Conservation (phyloP, 1,140 invertebrate species). For the Helicoverpa armigera region DNA sequence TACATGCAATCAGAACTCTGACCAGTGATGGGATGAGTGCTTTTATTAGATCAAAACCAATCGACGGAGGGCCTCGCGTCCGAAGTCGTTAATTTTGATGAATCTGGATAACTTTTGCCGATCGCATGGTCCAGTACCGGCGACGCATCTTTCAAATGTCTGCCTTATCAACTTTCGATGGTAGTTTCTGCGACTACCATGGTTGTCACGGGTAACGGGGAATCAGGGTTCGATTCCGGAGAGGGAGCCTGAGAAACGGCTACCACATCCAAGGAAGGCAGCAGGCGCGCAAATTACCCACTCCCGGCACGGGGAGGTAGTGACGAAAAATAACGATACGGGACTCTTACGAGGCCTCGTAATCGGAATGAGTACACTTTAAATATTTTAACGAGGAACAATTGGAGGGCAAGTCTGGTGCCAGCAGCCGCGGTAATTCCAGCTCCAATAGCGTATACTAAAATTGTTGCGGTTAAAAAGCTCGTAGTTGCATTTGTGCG, state of each 20-base stretch:
- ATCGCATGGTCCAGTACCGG: slow-evolving; percentile 92
- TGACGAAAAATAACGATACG: slow-evolving; percentile 96
- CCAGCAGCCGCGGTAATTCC: slow-evolving; percentile 97
- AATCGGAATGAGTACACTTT: slow-evolving; percentile 96
- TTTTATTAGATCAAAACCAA: slow-evolving; percentile 89
- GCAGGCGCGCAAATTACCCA: slow-evolving; percentile 96
- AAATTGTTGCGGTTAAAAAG: slow-evolving; percentile 94
- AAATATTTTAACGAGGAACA: slow-evolving; percentile 95
- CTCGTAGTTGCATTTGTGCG: slow-evolving; percentile 91
- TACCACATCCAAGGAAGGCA: slow-evolving; percentile 97
- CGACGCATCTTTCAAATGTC: slow-evolving; percentile 94
- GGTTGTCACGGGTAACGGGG: slow-evolving; percentile 93
- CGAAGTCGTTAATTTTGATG: slow-evolving; percentile 88
- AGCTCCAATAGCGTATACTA: slow-evolving; percentile 96
- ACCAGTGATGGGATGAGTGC: slow-evolving; percentile 90
- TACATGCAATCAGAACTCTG: slow-evolving; percentile 91
- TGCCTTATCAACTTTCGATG: slow-evolving; percentile 95
- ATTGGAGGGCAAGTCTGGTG: slow-evolving; percentile 97
- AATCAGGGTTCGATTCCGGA: slow-evolving; percentile 90
- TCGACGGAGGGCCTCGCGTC: slow-evolving; percentile 80
- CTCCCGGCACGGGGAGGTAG: slow-evolving; percentile 92
- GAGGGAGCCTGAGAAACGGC: slow-evolving; percentile 96
- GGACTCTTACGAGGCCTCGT: slow-evolving; percentile 92
- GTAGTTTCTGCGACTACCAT: slow-evolving; percentile 93
- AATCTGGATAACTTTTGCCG: slow-evolving; percentile 93